Base-by-base conservation (phyloP, 2,888 invertebrate genomes). In the Yponomeuta sedellus region DNA sequence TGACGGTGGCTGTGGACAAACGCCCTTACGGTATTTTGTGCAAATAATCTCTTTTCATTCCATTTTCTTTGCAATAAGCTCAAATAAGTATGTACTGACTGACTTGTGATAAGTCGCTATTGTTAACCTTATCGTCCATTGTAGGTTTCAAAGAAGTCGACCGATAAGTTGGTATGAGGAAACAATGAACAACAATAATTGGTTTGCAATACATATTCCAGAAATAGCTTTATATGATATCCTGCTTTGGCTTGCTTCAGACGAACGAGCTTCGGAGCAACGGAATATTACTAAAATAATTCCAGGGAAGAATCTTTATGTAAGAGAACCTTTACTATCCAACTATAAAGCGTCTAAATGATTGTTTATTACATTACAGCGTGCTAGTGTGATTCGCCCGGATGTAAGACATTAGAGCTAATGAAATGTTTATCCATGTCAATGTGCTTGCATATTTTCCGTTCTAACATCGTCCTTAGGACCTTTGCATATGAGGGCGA, bases 401-500 rank as follows among this genome's bases (percentile, higher is more conserved):
- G 86, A 86, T 80, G 78, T 78, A 76, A 78, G 72, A 71, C 83
- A 87, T 86, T 86, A 86, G 73, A 78, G n/a, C 62, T 81, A 86
- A 85, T 86, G 81, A 83, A 83, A 82, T 81, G 61, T 34, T 28
- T 12, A 19, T 39, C 10, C 39, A 39, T 8, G 20, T 5, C 34
- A 8, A 28, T 34, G 34, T 34, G 3, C 3, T 34, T 22, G 20
- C 59, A 59, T 22, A 20, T 20, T 20, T 20, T 59, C 22, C 59
- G 20, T 59, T 10, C 22, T 16, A 52, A 52, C 2, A 52, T 52
- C 44, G 16, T 16, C 12, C 44, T 52, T 52, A 52, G 12, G 44
- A 52, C 44, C 44, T 52, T 52, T 12, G 1, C 44, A 16, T 52
- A 52, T 16, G 44, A 34, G 44, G 16, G 16, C 16, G 44, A 52